Evolutionary conservation across 2,888 invertebrate species (phyloP).

Genomic region (Agrochola circellaris): DNA sequence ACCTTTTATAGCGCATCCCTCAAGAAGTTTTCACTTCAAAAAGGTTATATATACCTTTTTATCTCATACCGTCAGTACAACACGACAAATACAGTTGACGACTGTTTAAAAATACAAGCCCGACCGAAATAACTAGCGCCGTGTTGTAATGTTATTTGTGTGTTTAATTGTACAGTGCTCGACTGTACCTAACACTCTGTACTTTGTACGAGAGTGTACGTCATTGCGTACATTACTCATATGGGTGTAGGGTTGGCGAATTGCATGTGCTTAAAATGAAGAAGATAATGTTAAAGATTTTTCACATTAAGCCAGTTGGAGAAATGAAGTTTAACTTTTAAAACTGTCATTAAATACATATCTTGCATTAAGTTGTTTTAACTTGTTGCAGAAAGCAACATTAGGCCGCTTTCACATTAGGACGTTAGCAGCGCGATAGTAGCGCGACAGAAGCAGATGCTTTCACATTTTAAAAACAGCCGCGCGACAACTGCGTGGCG

Average conservation of each 20-base stretch:
- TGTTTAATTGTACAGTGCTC: constrained; percentile 46
- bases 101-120: constrained; percentile 45
- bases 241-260: constrained; percentile 40
- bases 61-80: neutral
- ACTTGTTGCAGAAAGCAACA: no score
- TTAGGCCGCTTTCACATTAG: no score
- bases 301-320: no score
- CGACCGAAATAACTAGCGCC: neutral
- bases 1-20: no score
- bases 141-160: constrained; percentile 36
- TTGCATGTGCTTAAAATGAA: neutral
- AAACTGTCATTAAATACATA: no score
- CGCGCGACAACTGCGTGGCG: no score
- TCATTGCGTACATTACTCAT: constrained; percentile 40
- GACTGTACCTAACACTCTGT: constrained; percentile 21
- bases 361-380: no score
- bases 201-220: constrained; percentile 34
- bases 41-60: neutral
- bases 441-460: no score
- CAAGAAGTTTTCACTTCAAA: no score
- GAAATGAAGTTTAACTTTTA: no score
- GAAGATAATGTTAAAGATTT: neutral
- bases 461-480: no score
- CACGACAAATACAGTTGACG: constrained; percentile 2
- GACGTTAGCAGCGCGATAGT: no score